Conservation (phyloP, 2,888 invertebrate species). For the Drosophila neotestacea region DNA sequence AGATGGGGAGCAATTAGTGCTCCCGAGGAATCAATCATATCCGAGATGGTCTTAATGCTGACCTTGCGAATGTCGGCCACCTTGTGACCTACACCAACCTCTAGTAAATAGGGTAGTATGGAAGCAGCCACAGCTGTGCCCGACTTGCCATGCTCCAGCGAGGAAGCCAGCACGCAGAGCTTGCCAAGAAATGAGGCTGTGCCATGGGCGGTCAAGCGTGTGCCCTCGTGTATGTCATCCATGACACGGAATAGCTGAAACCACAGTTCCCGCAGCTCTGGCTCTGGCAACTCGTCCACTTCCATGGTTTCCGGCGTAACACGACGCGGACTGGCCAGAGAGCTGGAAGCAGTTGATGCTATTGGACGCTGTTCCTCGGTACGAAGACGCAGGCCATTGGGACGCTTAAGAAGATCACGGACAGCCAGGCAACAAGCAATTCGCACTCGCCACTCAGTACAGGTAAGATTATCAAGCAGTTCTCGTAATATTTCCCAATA, state of each 20-base stretch:
- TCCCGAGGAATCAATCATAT: conserved; percentile 93
- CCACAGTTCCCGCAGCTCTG: conserved; percentile 87
- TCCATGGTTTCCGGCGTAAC: conserved; percentile 57
- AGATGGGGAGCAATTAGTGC: conserved; percentile 92
- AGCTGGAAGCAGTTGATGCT: conserved; percentile 4
- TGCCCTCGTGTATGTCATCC: conserved; percentile 97
- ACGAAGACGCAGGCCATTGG: conserved; percentile 83
- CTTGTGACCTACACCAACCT: conserved; percentile 91
- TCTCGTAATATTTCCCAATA: conserved; percentile 88
- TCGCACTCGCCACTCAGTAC: conserved; percentile 94
- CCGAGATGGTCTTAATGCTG: conserved; percentile 94
- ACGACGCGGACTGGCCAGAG: conserved; percentile 22
- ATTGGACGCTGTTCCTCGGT: conserved; percentile 69
- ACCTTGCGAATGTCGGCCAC: conserved; percentile 92
- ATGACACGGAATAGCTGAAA: conserved; percentile 93
- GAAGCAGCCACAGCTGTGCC: conserved; percentile 90
- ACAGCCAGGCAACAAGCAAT: conserved; percentile 96
- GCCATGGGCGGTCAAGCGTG: conserved; percentile 90
- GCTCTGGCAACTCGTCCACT: conserved; percentile 83
- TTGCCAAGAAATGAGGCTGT: conserved; percentile 91
- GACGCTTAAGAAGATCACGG: conserved; percentile 91
- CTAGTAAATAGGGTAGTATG: conserved; percentile 92
- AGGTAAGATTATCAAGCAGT: conserved; percentile 92
- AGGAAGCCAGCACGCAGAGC: conserved; percentile 91
- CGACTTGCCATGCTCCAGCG: conserved; percentile 89